phyloP scores from a whole-genome alignment of 1,140 invertebrate species.

The Adoxophyes honmai region DNA sequence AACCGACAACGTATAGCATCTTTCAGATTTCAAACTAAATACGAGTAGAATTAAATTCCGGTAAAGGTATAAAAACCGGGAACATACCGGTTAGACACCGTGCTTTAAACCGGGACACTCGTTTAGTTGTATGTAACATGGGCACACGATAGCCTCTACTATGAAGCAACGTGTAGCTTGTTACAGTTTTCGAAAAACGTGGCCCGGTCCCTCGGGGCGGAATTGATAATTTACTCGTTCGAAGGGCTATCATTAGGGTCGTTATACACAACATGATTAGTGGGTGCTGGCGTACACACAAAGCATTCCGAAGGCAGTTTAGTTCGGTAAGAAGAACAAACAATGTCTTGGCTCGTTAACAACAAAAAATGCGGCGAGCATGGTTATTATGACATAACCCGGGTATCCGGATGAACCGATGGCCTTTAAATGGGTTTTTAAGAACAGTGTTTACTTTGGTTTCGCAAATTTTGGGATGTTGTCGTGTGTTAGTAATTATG shows the following conservation, averaged over 20 bases:
- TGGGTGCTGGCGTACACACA: conserved; percentile 43
- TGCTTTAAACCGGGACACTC: too few species aligned
- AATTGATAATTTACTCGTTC: conserved; percentile 74
- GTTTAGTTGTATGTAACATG: too few species aligned
- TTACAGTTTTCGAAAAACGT: conserved; percentile 62
- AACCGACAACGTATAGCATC: too few species aligned
- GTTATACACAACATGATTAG: conserved; percentile 63
- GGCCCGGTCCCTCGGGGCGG: conserved; percentile 53
- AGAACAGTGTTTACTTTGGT: not conserved
- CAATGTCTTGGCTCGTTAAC: conserved; percentile 65
- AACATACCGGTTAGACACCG: too few species aligned
- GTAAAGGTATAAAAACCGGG: too few species aligned
- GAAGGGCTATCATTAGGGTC: conserved; percentile 69
- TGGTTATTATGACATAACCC: conserved; percentile 53
- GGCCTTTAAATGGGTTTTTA: conserved; percentile 24
- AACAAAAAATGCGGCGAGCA: conserved; percentile 52
- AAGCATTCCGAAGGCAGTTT: conserved; percentile 37
- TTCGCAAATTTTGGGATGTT: not conserved
- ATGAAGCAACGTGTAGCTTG: conserved; percentile 22
- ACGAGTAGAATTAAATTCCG: too few species aligned
- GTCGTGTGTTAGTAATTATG: too few species aligned
- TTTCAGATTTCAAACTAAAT: too few species aligned
- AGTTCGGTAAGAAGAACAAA: conserved; percentile 55
- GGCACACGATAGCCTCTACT: too few species aligned
- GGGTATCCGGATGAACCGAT: conserved; percentile 21